phyloP scores from a whole-genome alignment of 2,113 vertebrate species.

The Ploceus nigricollis region DNA sequence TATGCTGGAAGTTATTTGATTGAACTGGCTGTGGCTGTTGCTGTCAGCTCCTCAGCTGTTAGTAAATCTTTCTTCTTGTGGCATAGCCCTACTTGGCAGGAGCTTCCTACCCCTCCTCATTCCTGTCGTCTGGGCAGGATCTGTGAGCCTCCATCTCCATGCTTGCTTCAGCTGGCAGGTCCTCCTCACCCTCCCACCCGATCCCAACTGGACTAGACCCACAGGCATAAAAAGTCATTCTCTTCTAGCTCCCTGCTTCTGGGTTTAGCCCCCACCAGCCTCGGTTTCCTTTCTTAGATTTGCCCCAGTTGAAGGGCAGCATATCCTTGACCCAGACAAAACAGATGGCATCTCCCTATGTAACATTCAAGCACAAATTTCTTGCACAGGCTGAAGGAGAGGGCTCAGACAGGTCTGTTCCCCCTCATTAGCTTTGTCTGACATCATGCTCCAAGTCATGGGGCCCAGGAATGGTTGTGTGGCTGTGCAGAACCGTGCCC shows the following conservation, averaged over 20 bases:
- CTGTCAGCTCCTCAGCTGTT: background rate
- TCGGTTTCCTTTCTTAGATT: background rate
- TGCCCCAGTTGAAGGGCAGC: background rate
- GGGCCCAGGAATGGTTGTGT: background rate
- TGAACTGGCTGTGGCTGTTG: background rate
- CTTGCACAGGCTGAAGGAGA: background rate
- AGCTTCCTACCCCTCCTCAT: background rate
- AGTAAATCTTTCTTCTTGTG: background rate
- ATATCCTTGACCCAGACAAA: conserved; percentile 32
- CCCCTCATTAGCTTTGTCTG: conserved; percentile 38
- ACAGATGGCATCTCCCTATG: conserved; percentile 29
- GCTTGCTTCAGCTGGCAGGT: background rate
- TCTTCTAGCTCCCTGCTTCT: background rate
- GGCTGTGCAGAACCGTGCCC: background rate
- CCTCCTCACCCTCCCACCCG: background rate
- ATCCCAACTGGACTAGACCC: background rate
- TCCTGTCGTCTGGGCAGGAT: background rate
- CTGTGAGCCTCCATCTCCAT: background rate
- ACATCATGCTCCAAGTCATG: background rate
- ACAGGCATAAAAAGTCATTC: background rate
- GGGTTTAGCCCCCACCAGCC: background rate
- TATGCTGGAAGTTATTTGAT: background rate
- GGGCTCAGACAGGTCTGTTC: conserved; percentile 47
- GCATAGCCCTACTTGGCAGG: background rate
- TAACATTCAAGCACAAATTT: background rate